These are phyloP conservation scores for Sinopyrophorus schimmeli DNA, from an alignment of 2,888 invertebrate genomes.

Conservation along the genomic window DNA sequence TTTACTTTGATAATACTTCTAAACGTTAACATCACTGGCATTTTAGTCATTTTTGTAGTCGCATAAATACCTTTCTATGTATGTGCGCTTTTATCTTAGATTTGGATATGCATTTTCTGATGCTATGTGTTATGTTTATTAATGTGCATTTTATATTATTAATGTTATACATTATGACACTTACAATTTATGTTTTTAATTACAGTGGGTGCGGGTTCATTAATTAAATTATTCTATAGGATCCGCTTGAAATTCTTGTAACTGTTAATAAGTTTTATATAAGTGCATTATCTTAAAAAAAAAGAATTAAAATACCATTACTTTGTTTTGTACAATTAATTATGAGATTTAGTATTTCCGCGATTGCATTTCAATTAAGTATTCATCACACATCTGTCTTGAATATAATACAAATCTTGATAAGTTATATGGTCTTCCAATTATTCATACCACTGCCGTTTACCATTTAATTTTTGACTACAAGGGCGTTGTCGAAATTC, in stretches of 20 bases:
- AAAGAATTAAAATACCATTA: too few species aligned
- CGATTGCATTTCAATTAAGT: too few species aligned
- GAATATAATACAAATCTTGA: too few species aligned
- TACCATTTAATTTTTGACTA: too few species aligned
- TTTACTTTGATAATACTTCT: too few species aligned
- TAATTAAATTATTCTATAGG: constrained; percentile 16
- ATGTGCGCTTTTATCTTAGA: not conserved
- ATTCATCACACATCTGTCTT: too few species aligned
- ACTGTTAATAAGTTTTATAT: constrained; percentile 1
- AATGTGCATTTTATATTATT: constrained; percentile 2
- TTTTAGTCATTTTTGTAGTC: constrained; percentile 12
- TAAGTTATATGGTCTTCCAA: too few species aligned
- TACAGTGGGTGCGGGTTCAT: constrained; percentile 22
- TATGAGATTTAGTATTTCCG: too few species aligned
- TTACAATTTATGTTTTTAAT: constrained; percentile 7
- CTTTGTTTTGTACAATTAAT: too few species aligned
- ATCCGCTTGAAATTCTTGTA: constrained; percentile 20
- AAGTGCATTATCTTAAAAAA: too few species aligned
- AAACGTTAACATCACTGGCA: constrained; percentile 16
- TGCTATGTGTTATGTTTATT: not conserved
- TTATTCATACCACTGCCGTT: too few species aligned
- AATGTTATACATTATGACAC: not conserved
- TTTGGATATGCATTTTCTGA: constrained; percentile 1
- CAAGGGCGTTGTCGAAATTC: too few species aligned
- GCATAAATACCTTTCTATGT: not conserved